These are phyloP conservation scores for Colius striatus DNA, from an alignment of 2,113 vertebrate genomes.

Conservation along the genomic window DNA sequence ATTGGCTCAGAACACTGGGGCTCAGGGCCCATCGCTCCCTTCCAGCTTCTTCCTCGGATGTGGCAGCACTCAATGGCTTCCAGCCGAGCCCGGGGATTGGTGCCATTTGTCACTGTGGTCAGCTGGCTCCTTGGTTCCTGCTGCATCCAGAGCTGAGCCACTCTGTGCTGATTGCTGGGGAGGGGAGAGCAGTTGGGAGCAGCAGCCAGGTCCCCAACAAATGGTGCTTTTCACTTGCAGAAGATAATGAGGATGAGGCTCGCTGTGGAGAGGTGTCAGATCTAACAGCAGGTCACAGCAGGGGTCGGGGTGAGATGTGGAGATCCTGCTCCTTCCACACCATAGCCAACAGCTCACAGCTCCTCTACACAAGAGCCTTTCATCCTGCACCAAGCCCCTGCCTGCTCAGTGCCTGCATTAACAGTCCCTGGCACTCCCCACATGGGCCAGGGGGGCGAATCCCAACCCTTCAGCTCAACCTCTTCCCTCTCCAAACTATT, in stretches of 20 bases:
- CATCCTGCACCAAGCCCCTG: slow-evolving; percentile 53
- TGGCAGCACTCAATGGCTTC: slow-evolving; percentile 28
- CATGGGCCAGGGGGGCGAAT: slow-evolving; percentile 21
- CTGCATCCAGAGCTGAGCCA: background rate
- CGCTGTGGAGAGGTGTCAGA: slow-evolving; percentile 10
- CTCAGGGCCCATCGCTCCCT: background rate
- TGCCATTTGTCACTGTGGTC: slow-evolving; percentile 61
- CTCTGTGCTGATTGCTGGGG: background rate
- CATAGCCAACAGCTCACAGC: background rate
- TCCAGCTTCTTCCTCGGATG: slow-evolving; percentile 40
- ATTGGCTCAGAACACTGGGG: background rate
- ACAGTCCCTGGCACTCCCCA: slow-evolving; percentile 57
- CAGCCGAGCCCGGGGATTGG: background rate
- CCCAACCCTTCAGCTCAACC: slow-evolving; percentile 24
- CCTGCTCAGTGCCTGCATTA: slow-evolving; percentile 1
- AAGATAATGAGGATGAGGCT: slow-evolving; percentile 28
- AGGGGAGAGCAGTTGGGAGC: background rate
- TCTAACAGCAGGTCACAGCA: slow-evolving; percentile 65
- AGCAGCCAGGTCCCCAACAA: slow-evolving; percentile 30
- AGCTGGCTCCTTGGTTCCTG: slow-evolving; percentile 10
- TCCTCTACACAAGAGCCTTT: background rate
- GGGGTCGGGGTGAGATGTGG: background rate
- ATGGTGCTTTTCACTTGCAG: slow-evolving; percentile 49
- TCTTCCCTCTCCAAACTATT: slow-evolving; percentile 37
- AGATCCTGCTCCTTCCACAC: background rate